phyloP scores from a whole-genome alignment of 2,797 vertebrate species.

The Allenopithecus nigroviridis region DNA sequence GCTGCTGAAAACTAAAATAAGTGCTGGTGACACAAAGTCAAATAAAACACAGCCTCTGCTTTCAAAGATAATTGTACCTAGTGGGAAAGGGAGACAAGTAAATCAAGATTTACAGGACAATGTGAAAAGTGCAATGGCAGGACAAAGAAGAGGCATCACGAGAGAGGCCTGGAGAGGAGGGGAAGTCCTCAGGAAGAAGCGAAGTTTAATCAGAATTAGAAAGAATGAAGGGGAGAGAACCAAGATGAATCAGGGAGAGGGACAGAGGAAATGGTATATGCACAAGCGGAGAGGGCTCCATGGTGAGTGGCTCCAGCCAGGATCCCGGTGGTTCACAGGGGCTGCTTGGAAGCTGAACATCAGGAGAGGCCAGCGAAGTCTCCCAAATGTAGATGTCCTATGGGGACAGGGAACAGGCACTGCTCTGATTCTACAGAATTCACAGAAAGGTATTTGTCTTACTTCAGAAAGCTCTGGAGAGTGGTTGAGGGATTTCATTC shows the following conservation, averaged over 20 bases:
- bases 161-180: fast-evolving
- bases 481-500: neutral
- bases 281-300: neutral
- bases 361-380: neutral
- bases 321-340: neutral
- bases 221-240: neutral
- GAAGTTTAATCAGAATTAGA: neutral
- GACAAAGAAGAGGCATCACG: neutral
- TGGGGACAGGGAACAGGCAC: fast-evolving
- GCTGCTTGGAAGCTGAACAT: fast-evolving
- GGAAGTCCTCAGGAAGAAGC: fast-evolving
- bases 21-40: conserved; percentile 51
- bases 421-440: neutral
- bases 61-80: conserved; percentile 31
- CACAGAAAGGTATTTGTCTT: neutral
- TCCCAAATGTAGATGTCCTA: fast-evolving
- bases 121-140: neutral
- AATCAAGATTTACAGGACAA: neutral
- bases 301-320: no score
- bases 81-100: neutral
- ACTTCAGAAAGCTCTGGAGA: neutral
- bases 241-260: no score
- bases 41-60: conserved; percentile 62
- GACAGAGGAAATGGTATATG: neutral
- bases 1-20: conserved; percentile 56